Percentiles rank a stretch among this genome's conserved stretches.
phyloP scores from a whole-genome alignment of 2,113 vertebrate species.

The Pardalotus punctatus region DNA sequence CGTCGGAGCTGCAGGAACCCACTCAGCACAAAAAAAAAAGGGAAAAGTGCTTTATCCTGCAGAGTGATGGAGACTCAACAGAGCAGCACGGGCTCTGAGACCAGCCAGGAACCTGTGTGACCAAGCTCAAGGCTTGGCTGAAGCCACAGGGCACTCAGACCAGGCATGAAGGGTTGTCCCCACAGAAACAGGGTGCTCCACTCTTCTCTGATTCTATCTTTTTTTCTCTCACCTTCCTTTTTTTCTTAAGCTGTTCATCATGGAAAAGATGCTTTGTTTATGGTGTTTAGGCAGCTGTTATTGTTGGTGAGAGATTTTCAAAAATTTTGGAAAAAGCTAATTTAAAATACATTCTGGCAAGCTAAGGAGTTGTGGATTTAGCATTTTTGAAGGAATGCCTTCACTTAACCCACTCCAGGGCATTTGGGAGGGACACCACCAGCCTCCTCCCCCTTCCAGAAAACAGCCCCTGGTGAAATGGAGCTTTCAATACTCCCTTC shows the following conservation, averaged over 20 bases:
- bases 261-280: background rate
- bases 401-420: background rate
- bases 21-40: background rate
- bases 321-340: background rate
- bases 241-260: background rate
- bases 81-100: background rate
- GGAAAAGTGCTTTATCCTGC: background rate
- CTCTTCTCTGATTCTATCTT: background rate
- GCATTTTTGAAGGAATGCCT: background rate
- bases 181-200: background rate
- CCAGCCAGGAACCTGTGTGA: background rate
- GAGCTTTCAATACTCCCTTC: background rate
- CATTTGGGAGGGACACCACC: background rate
- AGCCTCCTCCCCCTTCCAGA: background rate
- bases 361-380: background rate
- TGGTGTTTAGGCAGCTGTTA: background rate
- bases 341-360: background rate
- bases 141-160: background rate
- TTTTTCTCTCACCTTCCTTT: no score
- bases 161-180: fast-evolving
- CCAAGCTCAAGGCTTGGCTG: background rate
- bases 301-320: background rate
- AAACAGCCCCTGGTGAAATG: background rate
- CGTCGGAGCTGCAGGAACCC: background rate
- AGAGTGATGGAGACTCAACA: background rate